Evolutionary conservation across 2,113 vertebrate species (phyloP), one percentile per base, ranked within the genome.

Genomic region (Triplophysa tibetana): DNA sequence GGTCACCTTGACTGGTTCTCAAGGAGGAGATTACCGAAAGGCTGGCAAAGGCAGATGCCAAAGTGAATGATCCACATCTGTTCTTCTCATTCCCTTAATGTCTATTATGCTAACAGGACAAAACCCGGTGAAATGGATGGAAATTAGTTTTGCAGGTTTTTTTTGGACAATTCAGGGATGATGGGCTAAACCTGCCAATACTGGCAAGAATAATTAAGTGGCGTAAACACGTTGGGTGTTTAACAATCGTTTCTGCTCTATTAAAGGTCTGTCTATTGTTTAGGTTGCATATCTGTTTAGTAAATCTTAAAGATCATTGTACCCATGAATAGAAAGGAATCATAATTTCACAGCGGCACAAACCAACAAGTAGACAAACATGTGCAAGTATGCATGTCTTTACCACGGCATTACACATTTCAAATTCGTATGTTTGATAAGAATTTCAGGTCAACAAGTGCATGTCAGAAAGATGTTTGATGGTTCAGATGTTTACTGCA

Each of bases 51-150:
- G 68, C 79, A 65, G 50, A 79, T 88, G 68, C 70, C 75, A 79
- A 77, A 82, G 82, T 81, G 78, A 84, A 8, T 29, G 61, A 61
- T 62, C 41, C 60, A 89, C 92, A 93, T 90, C 87, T 93, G 93
- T 77, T 90, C 86, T 91, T 88, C 79, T 78, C 78, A 88, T 94
- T 89, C 69, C 79, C 85, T 83, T 86, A 58, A 87, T 87, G 83
- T 86, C 70, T 73, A 78, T 19, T 63, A 66, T 69, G 50, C 75
- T 78, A 41, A 65, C 63, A 26, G 80, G 87, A 90, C 89, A 89
- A 90, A 88, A 84, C 86, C 83, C 77, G 13, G 85, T 65, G 88
- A 88, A 91, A 84, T 84, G 83, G 83, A 81, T 86, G 85, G 88
- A 87, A 88, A 85, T 70, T 38, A 65, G 75, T 52, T 65, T 54